Evolutionary conservation across 2,113 vertebrate genomes (phyloP), one percentile per base, ranked within the genome.

Genomic region (Leuciscus idus): DNA sequence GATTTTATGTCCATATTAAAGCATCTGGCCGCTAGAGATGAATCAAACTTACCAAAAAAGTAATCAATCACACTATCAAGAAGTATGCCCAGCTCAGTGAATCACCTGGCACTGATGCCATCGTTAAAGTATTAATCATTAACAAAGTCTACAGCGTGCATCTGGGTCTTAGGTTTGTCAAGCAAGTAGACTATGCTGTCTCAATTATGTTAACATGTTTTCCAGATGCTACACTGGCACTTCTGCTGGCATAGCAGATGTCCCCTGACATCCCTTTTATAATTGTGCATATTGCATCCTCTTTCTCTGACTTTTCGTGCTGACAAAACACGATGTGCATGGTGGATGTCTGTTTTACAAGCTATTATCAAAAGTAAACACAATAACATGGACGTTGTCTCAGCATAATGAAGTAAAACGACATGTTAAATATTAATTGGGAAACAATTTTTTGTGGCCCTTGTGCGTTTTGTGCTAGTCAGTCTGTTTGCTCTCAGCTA

Each of bases 181-280:
- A 43, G 90, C 90, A 90, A 91, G 90, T 92, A 90, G 90, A 90
- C 90, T 87, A 81, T 89, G 89, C 90, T 92, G 91, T 94, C 93
- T 92, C 92, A 87, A 93, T 94, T 93, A 94, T 89, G 75, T 90
- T 87, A 87, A 89, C 91, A 92, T 82, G 70, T 89, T 89, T 89
- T 87, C 90, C 93, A 90, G 93, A 94, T 94, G 92, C 86, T 15
- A 85, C 36, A 66, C 88, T 93, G 94, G 93, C 92, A 81, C 93
- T 92, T 88, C 88, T 90, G 88, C 90, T 90, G 91, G 91, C 90
- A 87, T 87, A 85, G 92, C 92, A 94, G 92, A 93, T 93, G 93
- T 87, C 89, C 70, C 72, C 81, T 2, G 78, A 64, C 82, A 75
- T 90, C 89, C 89, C 90, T 78, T 93, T 93, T n/a, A 92, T 91